Evolutionary conservation across 2,888 invertebrate species (phyloP).

Genomic region (Embidobia sp.): DNA sequence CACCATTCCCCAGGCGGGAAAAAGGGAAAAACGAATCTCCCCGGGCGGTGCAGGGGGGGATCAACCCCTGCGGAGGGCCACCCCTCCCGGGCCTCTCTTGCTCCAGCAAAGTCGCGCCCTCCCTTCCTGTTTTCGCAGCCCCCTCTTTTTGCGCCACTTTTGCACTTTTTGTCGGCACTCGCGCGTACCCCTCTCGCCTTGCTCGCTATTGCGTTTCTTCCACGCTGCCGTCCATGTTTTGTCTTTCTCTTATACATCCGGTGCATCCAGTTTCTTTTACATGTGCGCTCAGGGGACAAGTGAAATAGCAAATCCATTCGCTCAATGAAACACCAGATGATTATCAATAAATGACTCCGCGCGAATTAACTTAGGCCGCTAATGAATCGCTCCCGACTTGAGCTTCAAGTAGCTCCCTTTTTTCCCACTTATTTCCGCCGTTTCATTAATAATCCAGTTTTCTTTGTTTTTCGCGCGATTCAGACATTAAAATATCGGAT

Average conservation of each 20-base stretch:
- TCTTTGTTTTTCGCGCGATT: background rate
- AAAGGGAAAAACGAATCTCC: constrained; percentile 65
- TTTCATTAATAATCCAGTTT: background rate
- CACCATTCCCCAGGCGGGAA: constrained; percentile 72
- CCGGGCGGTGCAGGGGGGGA: constrained; percentile 61
- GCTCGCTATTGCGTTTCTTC: constrained; percentile 49
- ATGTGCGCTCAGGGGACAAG: constrained; percentile 38
- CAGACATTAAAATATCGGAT: background rate
- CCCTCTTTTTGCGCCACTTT: constrained; percentile 66
- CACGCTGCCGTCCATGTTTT: constrained; percentile 51
- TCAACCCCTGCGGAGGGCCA: constrained; percentile 62
- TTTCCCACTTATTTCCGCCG: background rate
- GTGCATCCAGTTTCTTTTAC: constrained; percentile 58
- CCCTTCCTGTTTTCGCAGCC: constrained; percentile 58
- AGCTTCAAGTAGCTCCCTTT: too few species aligned
- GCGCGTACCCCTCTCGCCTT: constrained; percentile 40
- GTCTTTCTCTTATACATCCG: constrained; percentile 55
- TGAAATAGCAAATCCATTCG: constrained; percentile 56
- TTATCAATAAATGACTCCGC: constrained; percentile 58
- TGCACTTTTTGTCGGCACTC: constrained; percentile 61
- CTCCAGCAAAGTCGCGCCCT: constrained; percentile 44
- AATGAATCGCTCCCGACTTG: constrained; percentile 27
- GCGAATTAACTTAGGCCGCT: constrained; percentile 45
- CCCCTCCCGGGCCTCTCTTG: constrained; percentile 47
- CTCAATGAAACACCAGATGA: constrained; percentile 62